Conservation (phyloP, 2,888 invertebrate genomes). For the Gisinianus flammeolus region DNA sequence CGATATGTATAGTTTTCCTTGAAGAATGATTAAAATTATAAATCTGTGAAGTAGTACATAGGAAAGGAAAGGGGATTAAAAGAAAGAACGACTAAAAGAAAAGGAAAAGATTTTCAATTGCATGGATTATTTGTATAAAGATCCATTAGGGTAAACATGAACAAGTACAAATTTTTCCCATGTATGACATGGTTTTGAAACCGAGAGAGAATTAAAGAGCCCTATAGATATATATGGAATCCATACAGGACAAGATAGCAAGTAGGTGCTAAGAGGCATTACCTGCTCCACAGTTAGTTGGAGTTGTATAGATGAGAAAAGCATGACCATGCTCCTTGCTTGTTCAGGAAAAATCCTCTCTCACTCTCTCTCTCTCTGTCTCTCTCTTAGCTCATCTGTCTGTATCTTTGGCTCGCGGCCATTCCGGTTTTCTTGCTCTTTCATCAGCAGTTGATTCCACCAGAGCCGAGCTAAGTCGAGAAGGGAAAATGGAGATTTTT, state of each 20-base stretch:
- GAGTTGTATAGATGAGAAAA: constrained; percentile 3
- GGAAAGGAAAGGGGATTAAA: too few species aligned
- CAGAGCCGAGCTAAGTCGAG: too few species aligned
- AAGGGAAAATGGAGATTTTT: too few species aligned
- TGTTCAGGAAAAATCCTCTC: neutral
- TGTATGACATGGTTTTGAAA: constrained; percentile 15
- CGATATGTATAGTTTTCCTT: too few species aligned
- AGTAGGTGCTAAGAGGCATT: constrained; percentile 57
- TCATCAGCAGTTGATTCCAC: too few species aligned
- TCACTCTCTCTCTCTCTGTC: neutral
- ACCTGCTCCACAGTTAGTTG: neutral
- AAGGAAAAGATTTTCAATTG: too few species aligned
- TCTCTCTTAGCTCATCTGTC: neutral
- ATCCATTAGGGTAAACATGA: constrained; percentile 9
- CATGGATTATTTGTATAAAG: too few species aligned
- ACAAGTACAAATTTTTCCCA: constrained; percentile 20
- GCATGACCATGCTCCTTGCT: neutral
- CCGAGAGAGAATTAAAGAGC: constrained; percentile 1
- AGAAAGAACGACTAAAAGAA: too few species aligned
- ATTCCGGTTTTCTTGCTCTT: neutral
- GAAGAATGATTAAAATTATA: too few species aligned
- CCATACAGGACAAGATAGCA: constrained; percentile 38
- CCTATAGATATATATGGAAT: neutral
- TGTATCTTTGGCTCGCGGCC: constrained; percentile 5
- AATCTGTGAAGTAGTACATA: too few species aligned